Percentiles rank a stretch among this genome's conserved stretches.
Evolutionary conservation across 2,113 vertebrate species (phyloP).

Genomic region (Bos indicus): DNA sequence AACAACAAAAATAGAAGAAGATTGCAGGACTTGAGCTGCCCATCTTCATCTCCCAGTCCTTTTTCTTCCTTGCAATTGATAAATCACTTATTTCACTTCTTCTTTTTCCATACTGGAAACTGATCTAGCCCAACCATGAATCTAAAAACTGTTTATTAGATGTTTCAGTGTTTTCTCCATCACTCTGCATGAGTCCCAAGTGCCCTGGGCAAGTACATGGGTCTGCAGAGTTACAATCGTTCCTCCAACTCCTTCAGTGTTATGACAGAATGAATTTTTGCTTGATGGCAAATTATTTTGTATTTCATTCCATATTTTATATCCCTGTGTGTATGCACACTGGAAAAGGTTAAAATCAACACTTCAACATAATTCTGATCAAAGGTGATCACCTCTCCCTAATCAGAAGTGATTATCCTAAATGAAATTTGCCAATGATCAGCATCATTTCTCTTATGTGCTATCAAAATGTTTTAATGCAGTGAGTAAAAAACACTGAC

Average conservation of each 20-base stretch:
- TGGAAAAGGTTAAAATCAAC: neutral
- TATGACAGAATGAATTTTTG: neutral
- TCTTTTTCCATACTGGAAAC: neutral
- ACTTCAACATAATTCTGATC: neutral
- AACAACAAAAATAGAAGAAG: neutral
- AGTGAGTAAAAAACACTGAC: neutral
- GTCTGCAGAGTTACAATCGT: neutral
- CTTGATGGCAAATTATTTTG: neutral
- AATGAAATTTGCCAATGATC: neutral
- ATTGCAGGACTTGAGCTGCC: neutral
- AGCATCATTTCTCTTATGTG: neutral
- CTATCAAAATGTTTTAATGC: slow-evolving; percentile 15
- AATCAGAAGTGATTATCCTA: neutral
- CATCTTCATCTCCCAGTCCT: neutral
- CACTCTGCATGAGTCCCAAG: neutral
- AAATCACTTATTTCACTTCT: neutral
- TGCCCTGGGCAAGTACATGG: neutral
- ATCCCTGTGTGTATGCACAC: neutral
- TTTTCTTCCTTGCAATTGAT: neutral
- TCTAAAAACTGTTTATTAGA: neutral
- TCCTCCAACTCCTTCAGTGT: neutral
- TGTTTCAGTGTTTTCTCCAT: neutral
- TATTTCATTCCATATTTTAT: neutral
- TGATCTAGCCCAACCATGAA: neutral
- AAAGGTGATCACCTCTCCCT: neutral